Conservation (phyloP, 2,113 vertebrate species). For the Sinocyclocheilus anophthalmus region DNA sequence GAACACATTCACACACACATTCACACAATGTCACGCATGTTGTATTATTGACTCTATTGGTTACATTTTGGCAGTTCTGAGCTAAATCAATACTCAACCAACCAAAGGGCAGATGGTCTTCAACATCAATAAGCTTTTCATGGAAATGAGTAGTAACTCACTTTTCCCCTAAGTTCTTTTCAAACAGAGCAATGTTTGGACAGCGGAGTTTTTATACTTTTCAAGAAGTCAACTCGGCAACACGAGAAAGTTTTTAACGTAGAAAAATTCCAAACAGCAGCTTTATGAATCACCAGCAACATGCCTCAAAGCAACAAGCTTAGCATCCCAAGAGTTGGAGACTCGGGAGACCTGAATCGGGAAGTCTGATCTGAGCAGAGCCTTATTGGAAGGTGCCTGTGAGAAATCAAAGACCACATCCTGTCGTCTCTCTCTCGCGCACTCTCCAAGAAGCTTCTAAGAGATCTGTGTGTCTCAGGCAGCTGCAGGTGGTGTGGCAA, state of each 20-base stretch:
- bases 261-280: not conserved
- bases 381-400: slow-evolving; percentile 15
- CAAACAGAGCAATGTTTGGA: not conserved
- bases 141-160: slow-evolving; percentile 18
- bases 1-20: slow-evolving; percentile 40
- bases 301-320: slow-evolving; percentile 21
- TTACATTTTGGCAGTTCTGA: not conserved
- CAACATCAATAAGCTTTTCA: slow-evolving; percentile 6
- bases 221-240: not conserved
- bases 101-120: not conserved
- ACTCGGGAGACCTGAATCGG: not conserved
- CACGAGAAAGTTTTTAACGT: not conserved
- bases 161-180: not conserved
- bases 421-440: not conserved
- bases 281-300: slow-evolving; percentile 7
- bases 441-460: slow-evolving; percentile 13
- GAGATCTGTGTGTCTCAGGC: slow-evolving; percentile 24
- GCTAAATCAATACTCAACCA: slow-evolving; percentile 4
- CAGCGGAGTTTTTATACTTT: not conserved
- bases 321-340: slow-evolving; percentile 7
- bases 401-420: slow-evolving; percentile 44
- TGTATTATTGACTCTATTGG: not conserved
- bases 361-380: slow-evolving; percentile 12
- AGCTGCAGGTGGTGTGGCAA: slow-evolving; percentile 48
- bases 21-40: slow-evolving; percentile 39